Percentiles rank a stretch among this genome's conserved stretches.
phyloP scores from a whole-genome alignment of 2,888 invertebrate genomes.

The Crepidodera aurea region DNA sequence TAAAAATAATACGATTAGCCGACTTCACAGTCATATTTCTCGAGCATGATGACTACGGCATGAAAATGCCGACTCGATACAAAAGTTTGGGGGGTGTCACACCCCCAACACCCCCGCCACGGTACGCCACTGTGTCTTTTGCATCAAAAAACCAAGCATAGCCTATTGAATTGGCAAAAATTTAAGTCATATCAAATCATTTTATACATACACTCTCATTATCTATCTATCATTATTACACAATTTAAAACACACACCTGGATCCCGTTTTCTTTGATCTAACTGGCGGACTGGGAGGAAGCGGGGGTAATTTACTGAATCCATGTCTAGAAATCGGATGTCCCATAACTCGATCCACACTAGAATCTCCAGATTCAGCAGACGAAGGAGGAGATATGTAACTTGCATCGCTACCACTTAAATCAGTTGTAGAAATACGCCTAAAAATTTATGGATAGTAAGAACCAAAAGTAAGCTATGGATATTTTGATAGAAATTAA shows the following conservation, averaged over 20 bases:
- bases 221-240: too few species aligned
- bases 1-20: too few species aligned
- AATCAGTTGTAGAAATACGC: slow-evolving; percentile 48
- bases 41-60: too few species aligned
- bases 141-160: too few species aligned
- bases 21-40: too few species aligned
- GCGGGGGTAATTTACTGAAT: slow-evolving; percentile 56
- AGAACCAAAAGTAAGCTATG: background rate
- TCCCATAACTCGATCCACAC: slow-evolving; percentile 59
- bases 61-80: too few species aligned
- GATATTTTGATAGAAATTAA: too few species aligned
- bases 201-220: too few species aligned
- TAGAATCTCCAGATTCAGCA: slow-evolving; percentile 56
- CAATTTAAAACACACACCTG: slow-evolving; percentile 12
- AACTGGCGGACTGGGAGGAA: slow-evolving; percentile 57
- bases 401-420: slow-evolving; percentile 51
- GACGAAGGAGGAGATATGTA: slow-evolving; percentile 58
- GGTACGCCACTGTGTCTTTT: too few species aligned
- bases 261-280: slow-evolving; percentile 34
- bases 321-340: slow-evolving; percentile 58
- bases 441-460: slow-evolving; percentile 49
- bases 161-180: background rate
- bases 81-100: too few species aligned
- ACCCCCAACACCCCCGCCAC: too few species aligned
- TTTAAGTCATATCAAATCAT: background rate